Evolutionary conservation across 1,140 invertebrate species (phyloP).

Genomic region (Apis laboriosa): DNA sequence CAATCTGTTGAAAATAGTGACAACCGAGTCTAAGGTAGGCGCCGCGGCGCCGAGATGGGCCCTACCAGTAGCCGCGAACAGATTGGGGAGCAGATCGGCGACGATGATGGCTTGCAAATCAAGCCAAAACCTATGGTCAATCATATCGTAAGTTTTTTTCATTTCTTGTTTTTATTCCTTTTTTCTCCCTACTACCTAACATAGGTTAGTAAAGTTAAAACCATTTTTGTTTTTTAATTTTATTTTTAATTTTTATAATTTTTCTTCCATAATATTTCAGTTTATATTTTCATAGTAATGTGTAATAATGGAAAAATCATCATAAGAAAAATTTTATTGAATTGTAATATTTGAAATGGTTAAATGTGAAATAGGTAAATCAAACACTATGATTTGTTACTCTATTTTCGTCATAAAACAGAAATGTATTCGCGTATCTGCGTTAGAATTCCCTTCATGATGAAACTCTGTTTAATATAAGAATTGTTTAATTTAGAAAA

Average conservation of each 20-base stretch:
- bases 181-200: background rate
- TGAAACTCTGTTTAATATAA: background rate
- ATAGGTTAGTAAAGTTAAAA: background rate
- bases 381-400: conserved; percentile 22
- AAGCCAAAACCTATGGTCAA: conserved; percentile 67
- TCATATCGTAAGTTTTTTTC: conserved; percentile 70
- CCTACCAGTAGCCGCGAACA: conserved; percentile 78
- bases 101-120: conserved; percentile 77
- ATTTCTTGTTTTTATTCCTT: background rate
- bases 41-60: conserved; percentile 74
- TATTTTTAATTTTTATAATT: background rate
- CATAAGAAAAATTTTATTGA: background rate
- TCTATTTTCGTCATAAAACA: conserved; percentile 50
- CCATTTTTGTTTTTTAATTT: background rate
- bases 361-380: background rate
- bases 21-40: conserved; percentile 28
- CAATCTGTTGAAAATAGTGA: conserved; percentile 35
- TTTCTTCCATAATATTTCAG: background rate
- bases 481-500: conserved; percentile 13
- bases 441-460: background rate
- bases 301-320: background rate
- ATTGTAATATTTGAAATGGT: background rate
- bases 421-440: conserved; percentile 22
- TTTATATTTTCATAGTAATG: background rate
- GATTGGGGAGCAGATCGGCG: conserved; percentile 74